phyloP scores from a whole-genome alignment of 2,888 invertebrate species.

The Synanthedon tipuliformis region DNA sequence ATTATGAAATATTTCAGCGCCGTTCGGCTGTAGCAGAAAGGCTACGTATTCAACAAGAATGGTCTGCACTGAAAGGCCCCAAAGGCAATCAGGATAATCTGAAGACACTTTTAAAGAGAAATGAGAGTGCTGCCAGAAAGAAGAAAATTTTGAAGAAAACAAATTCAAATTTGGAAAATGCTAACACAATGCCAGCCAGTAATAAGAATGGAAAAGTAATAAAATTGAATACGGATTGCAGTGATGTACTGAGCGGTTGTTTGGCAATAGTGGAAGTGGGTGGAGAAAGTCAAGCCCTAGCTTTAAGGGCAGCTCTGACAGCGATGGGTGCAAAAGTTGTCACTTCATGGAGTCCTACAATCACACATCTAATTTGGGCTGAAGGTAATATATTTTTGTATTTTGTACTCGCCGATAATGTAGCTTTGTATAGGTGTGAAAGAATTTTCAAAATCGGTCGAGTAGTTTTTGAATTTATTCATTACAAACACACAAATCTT shows the following conservation, averaged over 20 bases:
- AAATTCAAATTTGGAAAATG: background rate
- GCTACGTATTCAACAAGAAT: conserved; percentile 45
- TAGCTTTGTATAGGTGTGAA: too few relatives aligned
- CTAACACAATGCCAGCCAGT: background rate
- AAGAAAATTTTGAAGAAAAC: conserved; percentile 1
- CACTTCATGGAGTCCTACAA: conserved; percentile 42
- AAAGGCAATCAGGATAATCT: background rate
- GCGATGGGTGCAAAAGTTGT: conserved; percentile 49
- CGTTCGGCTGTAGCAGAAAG: conserved; percentile 51
- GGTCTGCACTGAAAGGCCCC: conserved; percentile 40
- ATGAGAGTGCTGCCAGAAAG: conserved; percentile 3
- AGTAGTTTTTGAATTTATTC: too few relatives aligned
- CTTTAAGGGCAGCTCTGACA: conserved; percentile 41
- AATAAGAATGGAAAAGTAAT: too few relatives aligned
- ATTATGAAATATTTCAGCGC: conserved; percentile 27
- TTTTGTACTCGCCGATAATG: too few relatives aligned
- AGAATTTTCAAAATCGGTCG: too few relatives aligned
- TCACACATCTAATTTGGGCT: conserved; percentile 54
- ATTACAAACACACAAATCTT: too few relatives aligned
- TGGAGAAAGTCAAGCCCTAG: conserved; percentile 32
- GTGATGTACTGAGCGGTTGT: conserved; percentile 34
- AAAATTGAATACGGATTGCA: conserved; percentile 6
- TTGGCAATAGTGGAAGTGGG: conserved; percentile 53
- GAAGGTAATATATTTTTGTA: conserved; percentile 25
- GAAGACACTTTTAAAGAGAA: background rate